These are phyloP conservation scores for Trematocara stigmaticum DNA, from an alignment of 2,113 vertebrate species.

Conservation along the genomic window DNA sequence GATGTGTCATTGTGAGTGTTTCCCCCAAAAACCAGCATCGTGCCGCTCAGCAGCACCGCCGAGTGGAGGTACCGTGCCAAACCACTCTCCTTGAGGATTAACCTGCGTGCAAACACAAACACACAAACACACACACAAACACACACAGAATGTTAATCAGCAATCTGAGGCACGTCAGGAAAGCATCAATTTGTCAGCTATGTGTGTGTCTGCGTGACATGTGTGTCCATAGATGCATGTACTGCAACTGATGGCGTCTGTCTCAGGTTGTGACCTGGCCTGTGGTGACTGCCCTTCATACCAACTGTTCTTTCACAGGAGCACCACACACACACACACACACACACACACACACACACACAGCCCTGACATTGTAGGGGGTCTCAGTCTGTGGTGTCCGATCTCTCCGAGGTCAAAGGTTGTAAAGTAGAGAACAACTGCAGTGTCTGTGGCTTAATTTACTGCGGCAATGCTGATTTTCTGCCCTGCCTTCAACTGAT, in stretches of 20 bases:
- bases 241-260: too few relatives aligned
- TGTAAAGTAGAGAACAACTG: slow-evolving; percentile 30
- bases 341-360: not conserved
- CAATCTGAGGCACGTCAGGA: too few relatives aligned
- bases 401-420: slow-evolving; percentile 14
- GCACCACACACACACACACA: not conserved
- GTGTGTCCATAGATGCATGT: too few relatives aligned
- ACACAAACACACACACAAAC: not conserved
- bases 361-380: not conserved
- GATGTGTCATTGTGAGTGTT: slow-evolving; percentile 95
- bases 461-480: not conserved
- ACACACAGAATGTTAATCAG: too few relatives aligned
- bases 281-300: too few relatives aligned
- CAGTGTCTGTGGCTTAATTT: not conserved
- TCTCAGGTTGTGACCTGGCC: too few relatives aligned
- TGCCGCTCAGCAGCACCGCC: slow-evolving; percentile 81
- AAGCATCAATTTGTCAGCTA: too few relatives aligned
- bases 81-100: slow-evolving; percentile 82
- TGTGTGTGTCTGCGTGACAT: too few relatives aligned
- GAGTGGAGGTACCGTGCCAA: slow-evolving; percentile 87
- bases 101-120: slow-evolving; percentile 64
- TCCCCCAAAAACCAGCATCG: slow-evolving; percentile 87
- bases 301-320: too few relatives aligned
- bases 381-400: not conserved
- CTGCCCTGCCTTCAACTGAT: not conserved